phyloP scores from a whole-genome alignment of 2,888 invertebrate genomes.

The Drosophila cognata region DNA sequence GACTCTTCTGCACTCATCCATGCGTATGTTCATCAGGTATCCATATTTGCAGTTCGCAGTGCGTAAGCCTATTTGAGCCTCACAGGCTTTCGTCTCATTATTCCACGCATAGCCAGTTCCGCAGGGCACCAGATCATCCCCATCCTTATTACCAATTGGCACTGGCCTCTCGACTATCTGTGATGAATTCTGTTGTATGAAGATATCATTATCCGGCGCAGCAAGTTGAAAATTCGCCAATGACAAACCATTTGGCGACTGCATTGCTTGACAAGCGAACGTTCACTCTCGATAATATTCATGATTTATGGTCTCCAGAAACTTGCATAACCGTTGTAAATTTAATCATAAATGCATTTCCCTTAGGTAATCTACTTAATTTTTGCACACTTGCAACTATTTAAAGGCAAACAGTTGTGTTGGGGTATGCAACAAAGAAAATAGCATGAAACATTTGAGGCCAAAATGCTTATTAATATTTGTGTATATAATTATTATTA shows the following conservation, averaged over 20 bases:
- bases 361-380: neutral
- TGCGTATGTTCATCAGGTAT: neutral
- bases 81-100: neutral
- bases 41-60: slow-evolving; percentile 6
- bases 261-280: neutral
- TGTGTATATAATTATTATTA: neutral
- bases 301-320: neutral
- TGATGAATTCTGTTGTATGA: neutral
- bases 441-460: neutral
- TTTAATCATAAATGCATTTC: neutral
- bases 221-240: neutral
- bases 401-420: neutral
- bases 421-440: neutral
- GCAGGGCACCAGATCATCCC: neutral
- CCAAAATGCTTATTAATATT: neutral
- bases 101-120: slow-evolving; percentile 13
- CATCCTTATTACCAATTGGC: neutral
- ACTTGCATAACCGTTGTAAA: neutral
- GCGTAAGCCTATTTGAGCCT: neutral
- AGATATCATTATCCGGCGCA: neutral
- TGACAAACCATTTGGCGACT: neutral
- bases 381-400: neutral
- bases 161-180: neutral
- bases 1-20: slow-evolving; percentile 21
- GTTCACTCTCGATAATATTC: neutral